Percentiles rank a stretch among this genome's conserved stretches.
Evolutionary conservation across 2,797 vertebrate genomes (phyloP).

Genomic region (Melanogrammus aeglefinus): DNA sequence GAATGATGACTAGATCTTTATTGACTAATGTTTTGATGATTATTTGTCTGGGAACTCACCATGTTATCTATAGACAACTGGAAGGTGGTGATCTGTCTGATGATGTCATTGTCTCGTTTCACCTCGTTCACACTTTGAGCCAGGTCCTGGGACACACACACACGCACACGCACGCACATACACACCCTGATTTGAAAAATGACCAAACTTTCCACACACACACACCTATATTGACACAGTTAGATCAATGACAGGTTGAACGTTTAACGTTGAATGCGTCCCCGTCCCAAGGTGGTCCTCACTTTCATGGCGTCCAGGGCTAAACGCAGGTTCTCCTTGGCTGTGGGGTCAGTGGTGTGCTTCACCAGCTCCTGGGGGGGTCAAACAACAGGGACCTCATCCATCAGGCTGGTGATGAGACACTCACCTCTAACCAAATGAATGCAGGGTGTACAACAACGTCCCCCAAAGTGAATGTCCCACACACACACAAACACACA

Average conservation of each 20-base stretch:
- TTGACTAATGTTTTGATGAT: neutral
- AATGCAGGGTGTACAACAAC: neutral
- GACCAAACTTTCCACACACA: conserved; percentile 2
- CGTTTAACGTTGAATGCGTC: neutral
- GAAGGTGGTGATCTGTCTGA: conserved; percentile 88
- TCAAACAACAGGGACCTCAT: conserved; percentile 15
- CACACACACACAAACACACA: neutral
- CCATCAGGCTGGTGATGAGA: neutral
- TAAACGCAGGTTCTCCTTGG: conserved; percentile 82
- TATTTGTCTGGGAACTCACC: conserved; percentile 65
- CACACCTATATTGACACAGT: conserved; percentile 7
- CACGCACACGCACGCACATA: conserved; percentile 13
- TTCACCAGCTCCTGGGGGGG: conserved; percentile 82
- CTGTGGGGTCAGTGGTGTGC: conserved; percentile 75
- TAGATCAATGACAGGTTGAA: conserved; percentile 1
- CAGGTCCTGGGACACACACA: conserved; percentile 75
- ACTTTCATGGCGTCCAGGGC: conserved; percentile 89
- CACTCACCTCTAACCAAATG: neutral
- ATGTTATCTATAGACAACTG: conserved; percentile 90
- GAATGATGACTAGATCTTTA: neutral
- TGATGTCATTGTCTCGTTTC: conserved; percentile 90
- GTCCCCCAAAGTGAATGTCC: neutral
- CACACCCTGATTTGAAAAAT: conserved; percentile 10
- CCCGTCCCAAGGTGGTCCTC: conserved; percentile 32
- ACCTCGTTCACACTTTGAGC: conserved; percentile 92